phyloP scores from a whole-genome alignment of 2,797 vertebrate species.

The Gallinago stenura region DNA sequence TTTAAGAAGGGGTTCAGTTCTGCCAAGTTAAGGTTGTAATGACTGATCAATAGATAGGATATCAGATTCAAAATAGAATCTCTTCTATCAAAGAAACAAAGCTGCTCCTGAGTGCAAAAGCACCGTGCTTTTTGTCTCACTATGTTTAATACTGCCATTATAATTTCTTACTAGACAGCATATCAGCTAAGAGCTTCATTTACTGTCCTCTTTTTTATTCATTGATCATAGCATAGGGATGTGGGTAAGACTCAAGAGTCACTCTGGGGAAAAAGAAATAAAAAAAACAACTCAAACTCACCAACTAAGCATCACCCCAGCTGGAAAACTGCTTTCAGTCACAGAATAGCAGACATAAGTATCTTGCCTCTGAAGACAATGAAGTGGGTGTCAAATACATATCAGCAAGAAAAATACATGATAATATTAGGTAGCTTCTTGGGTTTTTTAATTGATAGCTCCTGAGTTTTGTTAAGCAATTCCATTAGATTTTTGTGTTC shows the following conservation, averaged over 20 bases:
- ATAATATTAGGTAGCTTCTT: background rate
- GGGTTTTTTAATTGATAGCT: background rate
- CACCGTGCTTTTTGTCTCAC: background rate
- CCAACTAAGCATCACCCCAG: background rate
- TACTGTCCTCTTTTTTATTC: background rate
- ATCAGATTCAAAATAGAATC: background rate
- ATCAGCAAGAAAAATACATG: background rate
- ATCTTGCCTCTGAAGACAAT: background rate
- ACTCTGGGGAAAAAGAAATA: background rate
- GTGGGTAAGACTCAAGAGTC: background rate
- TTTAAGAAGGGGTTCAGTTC: slow-evolving; percentile 33
- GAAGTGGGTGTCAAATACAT: background rate
- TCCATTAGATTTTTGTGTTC: background rate
- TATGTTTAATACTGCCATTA: slow-evolving; percentile 23
- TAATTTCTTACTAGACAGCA: background rate
- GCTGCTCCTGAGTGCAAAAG: background rate
- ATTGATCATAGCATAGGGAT: background rate
- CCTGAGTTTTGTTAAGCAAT: background rate
- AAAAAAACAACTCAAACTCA: background rate
- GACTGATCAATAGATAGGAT: slow-evolving; percentile 7
- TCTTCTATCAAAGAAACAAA: slow-evolving; percentile 17
- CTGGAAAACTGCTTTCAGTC: slow-evolving; percentile 1
- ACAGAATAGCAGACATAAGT: background rate
- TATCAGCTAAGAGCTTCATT: background rate
- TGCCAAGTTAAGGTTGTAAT: slow-evolving; percentile 42